A percentile compares a stretch with the other conserved stretches of the same genome.
Conservation (phyloP, 2,888 invertebrate genomes). For the Troides aeacus region DNA sequence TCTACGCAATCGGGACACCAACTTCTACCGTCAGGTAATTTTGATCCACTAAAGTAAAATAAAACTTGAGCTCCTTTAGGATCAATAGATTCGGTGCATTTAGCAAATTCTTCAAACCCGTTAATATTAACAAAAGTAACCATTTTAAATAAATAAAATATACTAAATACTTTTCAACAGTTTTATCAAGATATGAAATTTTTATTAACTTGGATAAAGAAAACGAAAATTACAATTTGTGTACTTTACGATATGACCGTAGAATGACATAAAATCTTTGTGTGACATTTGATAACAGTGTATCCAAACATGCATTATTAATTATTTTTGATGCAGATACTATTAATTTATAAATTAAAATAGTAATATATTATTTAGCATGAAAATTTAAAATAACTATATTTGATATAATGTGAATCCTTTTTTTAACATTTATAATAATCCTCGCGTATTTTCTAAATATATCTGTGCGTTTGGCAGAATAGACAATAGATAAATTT, state of each 20-base stretch:
- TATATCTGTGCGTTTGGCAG: background rate
- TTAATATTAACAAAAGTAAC: slow-evolving; percentile 59
- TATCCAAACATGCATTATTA: background rate
- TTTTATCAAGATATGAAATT: background rate
- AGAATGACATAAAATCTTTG: background rate
- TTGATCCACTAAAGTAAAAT: slow-evolving; percentile 84
- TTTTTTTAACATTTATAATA: background rate
- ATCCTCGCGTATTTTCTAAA: fast-evolving
- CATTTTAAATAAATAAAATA: slow-evolving; percentile 41
- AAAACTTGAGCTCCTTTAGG: slow-evolving; percentile 59
- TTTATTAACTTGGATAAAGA: background rate
- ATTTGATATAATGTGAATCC: background rate
- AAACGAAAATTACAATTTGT: background rate
- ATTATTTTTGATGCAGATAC: background rate
- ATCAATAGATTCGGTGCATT: slow-evolving; percentile 77
- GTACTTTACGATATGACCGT: background rate
- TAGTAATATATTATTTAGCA: no score
- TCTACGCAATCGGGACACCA: slow-evolving; percentile 95
- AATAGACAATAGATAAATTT: slow-evolving; percentile 5
- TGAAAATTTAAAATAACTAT: background rate
- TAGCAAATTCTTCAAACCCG: slow-evolving; percentile 82
- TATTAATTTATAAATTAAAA: no score
- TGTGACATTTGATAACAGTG: background rate
- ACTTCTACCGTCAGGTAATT: slow-evolving; percentile 83
- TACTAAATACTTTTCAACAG: background rate